These are phyloP conservation scores for Chunga burmeisteri DNA, from an alignment of 2,113 vertebrate species.

Conservation along the genomic window DNA sequence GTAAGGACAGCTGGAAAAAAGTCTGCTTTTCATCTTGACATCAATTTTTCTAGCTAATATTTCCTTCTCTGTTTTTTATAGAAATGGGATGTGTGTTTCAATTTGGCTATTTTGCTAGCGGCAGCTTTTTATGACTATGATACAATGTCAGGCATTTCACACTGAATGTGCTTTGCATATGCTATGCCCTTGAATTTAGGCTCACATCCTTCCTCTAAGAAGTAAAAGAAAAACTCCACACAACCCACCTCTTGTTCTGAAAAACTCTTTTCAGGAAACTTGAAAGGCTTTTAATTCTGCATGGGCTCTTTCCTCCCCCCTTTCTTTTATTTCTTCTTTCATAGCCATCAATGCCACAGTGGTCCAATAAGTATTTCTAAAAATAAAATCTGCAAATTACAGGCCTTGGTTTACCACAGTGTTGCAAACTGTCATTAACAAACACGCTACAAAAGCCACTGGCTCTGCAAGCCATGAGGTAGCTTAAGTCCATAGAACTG, in stretches of 20 bases:
- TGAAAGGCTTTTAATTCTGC: slow-evolving; percentile 36
- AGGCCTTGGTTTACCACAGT: slow-evolving; percentile 29
- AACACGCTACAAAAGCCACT: slow-evolving; percentile 3
- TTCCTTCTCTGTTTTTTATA: background rate
- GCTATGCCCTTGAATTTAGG: slow-evolving; percentile 10
- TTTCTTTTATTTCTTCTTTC: slow-evolving; percentile 35
- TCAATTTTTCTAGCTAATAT: background rate
- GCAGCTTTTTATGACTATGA: slow-evolving; percentile 29
- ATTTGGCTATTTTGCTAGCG: background rate
- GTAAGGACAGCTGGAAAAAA: background rate
- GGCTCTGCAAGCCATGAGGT: background rate
- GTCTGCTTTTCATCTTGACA: background rate
- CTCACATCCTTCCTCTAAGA: background rate
- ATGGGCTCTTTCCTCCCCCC: background rate
- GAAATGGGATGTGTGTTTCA: background rate
- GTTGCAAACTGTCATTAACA: slow-evolving; percentile 36
- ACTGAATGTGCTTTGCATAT: background rate
- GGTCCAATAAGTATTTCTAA: slow-evolving; percentile 48
- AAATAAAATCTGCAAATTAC: slow-evolving; percentile 66
- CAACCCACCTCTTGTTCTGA: slow-evolving; percentile 6
- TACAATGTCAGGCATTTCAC: slow-evolving; percentile 16
- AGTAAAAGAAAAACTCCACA: background rate
- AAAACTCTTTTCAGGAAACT: slow-evolving; percentile 41
- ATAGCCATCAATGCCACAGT: slow-evolving; percentile 7
- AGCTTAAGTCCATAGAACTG: background rate